Evolutionary conservation across 2,113 vertebrate genomes (phyloP).

Genomic region (Hipposideros armiger): DNA sequence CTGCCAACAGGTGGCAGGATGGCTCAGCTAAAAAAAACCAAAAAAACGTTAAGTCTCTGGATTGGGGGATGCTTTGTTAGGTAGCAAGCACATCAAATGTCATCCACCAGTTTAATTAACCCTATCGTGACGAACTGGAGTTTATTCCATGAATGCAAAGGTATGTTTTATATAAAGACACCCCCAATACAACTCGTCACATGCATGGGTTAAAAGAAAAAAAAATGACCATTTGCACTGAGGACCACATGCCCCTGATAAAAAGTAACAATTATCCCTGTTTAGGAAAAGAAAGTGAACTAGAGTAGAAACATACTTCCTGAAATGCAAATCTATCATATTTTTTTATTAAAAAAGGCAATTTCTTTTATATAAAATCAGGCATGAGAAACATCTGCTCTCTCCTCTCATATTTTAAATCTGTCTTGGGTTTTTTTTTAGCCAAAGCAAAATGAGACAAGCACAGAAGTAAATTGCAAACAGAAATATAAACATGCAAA

Average conservation of each 20-base stretch:
- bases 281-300: neutral
- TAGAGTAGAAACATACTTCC: neutral
- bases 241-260: neutral
- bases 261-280: neutral
- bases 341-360: neutral
- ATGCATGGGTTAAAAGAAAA: neutral
- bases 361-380: neutral
- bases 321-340: too few species aligned
- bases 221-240: neutral
- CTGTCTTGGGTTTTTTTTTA: neutral
- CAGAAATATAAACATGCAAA: too few species aligned
- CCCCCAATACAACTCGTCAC: rapidly evolving
- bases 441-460: neutral
- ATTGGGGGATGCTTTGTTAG: rapidly evolving
- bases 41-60: too few species aligned
- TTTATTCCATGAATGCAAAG: neutral
- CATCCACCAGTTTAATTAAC: neutral
- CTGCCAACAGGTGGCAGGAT: too few species aligned
- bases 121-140: too few species aligned
- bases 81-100: rapidly evolving
- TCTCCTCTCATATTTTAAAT: neutral
- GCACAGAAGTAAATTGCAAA: neutral
- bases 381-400: neutral
- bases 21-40: too few species aligned
- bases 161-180: rapidly evolving